These are phyloP conservation scores for Thalassophryne amazonica DNA, from an alignment of 2,797 vertebrate genomes.

Conservation along the genomic window DNA sequence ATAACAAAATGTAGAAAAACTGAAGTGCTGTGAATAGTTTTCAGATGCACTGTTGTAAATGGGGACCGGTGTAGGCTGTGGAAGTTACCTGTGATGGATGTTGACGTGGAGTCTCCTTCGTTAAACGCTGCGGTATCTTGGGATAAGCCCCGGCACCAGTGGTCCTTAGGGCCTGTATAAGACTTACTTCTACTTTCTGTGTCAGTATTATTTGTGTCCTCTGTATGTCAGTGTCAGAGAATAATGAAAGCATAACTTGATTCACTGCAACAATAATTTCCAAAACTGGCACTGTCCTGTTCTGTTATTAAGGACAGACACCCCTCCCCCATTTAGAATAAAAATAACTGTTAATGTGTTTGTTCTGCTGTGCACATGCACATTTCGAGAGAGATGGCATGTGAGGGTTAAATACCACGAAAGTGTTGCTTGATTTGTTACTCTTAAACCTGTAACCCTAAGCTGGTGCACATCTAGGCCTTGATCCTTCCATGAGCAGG, in stretches of 20 bases:
- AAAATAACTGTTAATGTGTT: conserved; percentile 45
- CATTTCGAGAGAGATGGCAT: conserved; percentile 56
- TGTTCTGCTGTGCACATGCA: conserved; percentile 28
- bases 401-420: conserved; percentile 72
- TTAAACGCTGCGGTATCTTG: too few species aligned
- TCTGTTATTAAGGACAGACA: background rate
- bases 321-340: conserved; percentile 1
- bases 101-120: too few species aligned
- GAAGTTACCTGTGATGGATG: too few species aligned
- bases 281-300: conserved; percentile 10
- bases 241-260: background rate
- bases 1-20: too few species aligned
- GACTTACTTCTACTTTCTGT: too few species aligned
- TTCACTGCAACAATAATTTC: conserved; percentile 4
- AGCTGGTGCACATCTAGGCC: conserved; percentile 73
- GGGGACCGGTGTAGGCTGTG: too few species aligned
- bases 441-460: conserved; percentile 79
- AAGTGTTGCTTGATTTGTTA: conserved; percentile 83
- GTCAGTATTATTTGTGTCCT: too few species aligned
- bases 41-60: too few species aligned
- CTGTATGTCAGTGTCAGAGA: conserved; percentile 9
- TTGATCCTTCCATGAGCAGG: conserved; percentile 74
- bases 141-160: too few species aligned
- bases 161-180: too few species aligned
- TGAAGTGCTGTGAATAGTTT: too few species aligned